Conservation (phyloP, 2,113 vertebrate genomes). For the Ursus arctos region DNA sequence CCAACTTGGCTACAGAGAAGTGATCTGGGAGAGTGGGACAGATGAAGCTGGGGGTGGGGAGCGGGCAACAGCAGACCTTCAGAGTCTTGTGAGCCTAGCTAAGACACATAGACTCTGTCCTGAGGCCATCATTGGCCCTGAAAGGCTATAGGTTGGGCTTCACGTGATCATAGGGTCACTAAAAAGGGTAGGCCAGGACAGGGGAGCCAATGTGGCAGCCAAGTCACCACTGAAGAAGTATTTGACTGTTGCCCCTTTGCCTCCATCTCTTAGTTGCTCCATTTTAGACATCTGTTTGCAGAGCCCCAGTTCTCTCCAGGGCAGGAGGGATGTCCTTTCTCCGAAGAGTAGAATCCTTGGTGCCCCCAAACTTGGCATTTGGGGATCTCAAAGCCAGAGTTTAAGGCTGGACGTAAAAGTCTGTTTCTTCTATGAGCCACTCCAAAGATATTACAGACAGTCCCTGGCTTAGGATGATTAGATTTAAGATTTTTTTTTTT, state of each 20-base stretch:
- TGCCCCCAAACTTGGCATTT: not conserved
- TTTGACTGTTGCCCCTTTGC: not conserved
- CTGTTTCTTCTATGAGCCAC: not conserved
- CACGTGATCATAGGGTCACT: not conserved
- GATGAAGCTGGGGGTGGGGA: not conserved
- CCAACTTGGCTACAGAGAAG: constrained; percentile 12
- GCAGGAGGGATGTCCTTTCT: not conserved
- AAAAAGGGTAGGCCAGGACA: not conserved
- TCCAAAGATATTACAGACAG: not conserved
- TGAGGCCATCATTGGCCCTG: not conserved
- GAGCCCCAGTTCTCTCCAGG: not conserved
- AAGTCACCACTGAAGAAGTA: not conserved
- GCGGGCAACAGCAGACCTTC: not conserved
- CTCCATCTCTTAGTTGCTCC: not conserved
- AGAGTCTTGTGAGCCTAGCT: not conserved
- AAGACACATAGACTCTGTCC: not conserved
- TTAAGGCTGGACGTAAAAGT: not conserved
- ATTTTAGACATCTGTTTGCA: not conserved
- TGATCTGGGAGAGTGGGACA: not conserved
- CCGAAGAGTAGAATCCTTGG: not conserved
- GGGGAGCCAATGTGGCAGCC: not conserved
- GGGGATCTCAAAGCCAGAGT: not conserved
- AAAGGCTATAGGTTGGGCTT: not conserved
- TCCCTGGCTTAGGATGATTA: not conserved
- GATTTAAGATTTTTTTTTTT: not conserved